phyloP scores from a whole-genome alignment of 2,888 invertebrate species.

The Cabera pusaria region DNA sequence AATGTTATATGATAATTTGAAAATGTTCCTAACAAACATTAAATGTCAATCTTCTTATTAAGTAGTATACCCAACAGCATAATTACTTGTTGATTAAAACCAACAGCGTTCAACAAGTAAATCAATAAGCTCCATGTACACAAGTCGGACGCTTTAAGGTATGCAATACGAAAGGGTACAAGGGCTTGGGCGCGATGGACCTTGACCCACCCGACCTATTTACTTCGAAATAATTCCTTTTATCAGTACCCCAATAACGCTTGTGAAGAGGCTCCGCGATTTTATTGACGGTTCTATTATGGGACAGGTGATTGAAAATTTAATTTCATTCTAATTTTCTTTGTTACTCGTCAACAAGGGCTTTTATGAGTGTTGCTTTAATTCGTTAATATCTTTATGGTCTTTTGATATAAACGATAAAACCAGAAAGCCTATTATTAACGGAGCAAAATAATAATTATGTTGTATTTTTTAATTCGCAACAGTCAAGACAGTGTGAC shows the following conservation, averaged over 20 bases:
- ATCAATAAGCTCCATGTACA: constrained; percentile 7
- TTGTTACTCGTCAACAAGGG: no score
- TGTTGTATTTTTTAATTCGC: no score
- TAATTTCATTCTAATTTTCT: no score
- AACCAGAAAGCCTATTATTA: no score
- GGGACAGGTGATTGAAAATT: not conserved
- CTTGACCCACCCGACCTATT: constrained; percentile 19
- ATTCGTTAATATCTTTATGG: no score
- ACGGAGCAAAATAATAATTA: no score
- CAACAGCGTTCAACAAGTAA: constrained; percentile 15
- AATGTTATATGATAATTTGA: no score
- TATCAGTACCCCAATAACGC: constrained; percentile 12
- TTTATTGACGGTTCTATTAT: constrained; percentile 3
- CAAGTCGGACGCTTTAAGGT: constrained; percentile 1
- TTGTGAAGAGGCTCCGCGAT: constrained; percentile 6
- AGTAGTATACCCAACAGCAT: not conserved
- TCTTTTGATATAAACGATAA: no score
- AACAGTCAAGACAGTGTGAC: no score
- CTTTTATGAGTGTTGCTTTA: no score
- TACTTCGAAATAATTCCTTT: constrained; percentile 14
- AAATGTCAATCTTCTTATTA: no score
- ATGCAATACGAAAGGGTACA: constrained; percentile 8
- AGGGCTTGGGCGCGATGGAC: not conserved
- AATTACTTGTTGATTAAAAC: not conserved
- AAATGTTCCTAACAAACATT: no score